Evolutionary conservation across 2,797 vertebrate genomes (phyloP).

Genomic region (Myotis pilosus): DNA sequence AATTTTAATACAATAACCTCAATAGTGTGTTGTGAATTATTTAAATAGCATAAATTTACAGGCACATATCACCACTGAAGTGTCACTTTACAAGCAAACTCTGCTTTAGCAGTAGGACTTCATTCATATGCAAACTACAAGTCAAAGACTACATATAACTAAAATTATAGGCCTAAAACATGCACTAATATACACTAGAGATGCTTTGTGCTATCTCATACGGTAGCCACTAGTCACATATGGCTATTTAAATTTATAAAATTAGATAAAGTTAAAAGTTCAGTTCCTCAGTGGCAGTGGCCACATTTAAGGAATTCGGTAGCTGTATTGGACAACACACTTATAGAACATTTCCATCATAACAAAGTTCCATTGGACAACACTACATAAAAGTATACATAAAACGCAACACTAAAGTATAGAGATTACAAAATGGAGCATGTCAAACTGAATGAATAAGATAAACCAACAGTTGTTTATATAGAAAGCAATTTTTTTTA

Average conservation of each 20-base stretch:
- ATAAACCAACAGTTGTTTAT: neutral
- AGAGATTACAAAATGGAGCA: neutral
- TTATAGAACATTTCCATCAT: neutral
- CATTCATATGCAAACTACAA: neutral
- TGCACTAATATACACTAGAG: neutral
- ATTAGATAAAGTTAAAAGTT: conserved; percentile 36
- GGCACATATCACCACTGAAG: neutral
- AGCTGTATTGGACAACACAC: neutral
- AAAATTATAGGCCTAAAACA: neutral
- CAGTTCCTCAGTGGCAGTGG: neutral
- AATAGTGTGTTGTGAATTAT: neutral
- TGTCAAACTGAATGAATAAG: neutral
- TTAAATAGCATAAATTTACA: neutral
- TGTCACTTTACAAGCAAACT: neutral
- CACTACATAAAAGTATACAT: neutral
- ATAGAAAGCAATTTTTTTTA: neutral
- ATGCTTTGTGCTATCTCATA: neutral
- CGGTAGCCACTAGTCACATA: neutral
- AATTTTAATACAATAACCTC: neutral
- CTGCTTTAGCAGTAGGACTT: neutral
- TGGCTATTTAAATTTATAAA: neutral
- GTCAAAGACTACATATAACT: neutral
- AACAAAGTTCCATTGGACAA: neutral
- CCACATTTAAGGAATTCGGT: neutral
- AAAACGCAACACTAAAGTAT: neutral